Percentiles rank a stretch among this genome's conserved stretches.
phyloP scores from a whole-genome alignment of 2,797 vertebrate genomes.

The Enoplosus armatus region DNA sequence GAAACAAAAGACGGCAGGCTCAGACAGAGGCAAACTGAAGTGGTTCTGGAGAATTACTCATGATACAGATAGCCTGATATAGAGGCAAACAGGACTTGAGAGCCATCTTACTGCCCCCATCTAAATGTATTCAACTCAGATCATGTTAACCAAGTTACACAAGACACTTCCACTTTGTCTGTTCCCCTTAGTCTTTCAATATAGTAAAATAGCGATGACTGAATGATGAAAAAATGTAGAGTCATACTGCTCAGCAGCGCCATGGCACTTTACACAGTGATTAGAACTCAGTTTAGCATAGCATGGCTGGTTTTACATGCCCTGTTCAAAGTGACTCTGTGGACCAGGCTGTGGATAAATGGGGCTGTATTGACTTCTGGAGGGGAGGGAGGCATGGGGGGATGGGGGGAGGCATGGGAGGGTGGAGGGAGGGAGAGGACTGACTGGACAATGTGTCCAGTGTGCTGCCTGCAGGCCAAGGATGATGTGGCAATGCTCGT shows the following conservation, averaged over 20 bases:
- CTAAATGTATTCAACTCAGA: background rate
- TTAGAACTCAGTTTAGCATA: background rate
- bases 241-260: too few relatives aligned
- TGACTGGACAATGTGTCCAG: conserved; percentile 80
- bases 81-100: background rate
- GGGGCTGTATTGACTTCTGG: conserved; percentile 60
- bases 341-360: conserved; percentile 59
- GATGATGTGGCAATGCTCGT: conserved; percentile 84
- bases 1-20: conserved; percentile 40
- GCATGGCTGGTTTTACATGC: conserved; percentile 11
- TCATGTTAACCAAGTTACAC: background rate
- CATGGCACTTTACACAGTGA: background rate
- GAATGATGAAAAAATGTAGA: too few relatives aligned
- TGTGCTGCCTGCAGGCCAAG: conserved; percentile 77
- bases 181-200: background rate
- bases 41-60: background rate
- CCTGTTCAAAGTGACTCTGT: conserved; percentile 15
- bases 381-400: conserved; percentile 47
- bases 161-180: background rate
- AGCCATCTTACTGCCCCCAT: background rate
- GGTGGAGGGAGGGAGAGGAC: conserved; percentile 58
- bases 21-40: background rate
- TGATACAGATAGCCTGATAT: background rate
- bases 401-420: conserved; percentile 49
- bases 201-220: too few relatives aligned